phyloP scores from a whole-genome alignment of 1,140 invertebrate species.

The Conus ventricosus region DNA sequence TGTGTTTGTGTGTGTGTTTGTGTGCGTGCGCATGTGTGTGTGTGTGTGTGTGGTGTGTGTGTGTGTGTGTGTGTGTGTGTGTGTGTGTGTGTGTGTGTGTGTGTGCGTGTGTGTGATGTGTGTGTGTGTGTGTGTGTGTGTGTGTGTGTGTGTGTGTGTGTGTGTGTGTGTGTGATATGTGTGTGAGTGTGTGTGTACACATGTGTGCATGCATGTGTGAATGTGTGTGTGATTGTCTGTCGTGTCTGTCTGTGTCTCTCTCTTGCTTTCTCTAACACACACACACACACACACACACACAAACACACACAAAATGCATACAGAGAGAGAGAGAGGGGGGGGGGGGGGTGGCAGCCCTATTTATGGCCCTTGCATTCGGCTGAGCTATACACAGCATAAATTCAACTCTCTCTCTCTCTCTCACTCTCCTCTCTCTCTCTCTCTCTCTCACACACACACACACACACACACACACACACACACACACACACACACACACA shows the following conservation, averaged over 20 bases:
- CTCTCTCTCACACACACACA: no score
- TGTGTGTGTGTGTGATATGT: neutral
- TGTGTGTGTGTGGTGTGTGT: neutral
- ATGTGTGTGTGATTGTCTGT: neutral
- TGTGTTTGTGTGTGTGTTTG: neutral
- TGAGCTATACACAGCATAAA: no score
- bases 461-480: no score
- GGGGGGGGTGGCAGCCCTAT: no score
- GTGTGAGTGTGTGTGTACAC: slow-evolving; percentile 8
- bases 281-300: no score
- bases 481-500: no score
- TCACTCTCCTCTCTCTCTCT: no score
- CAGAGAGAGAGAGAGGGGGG: no score
- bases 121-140: neutral
- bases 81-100: neutral
- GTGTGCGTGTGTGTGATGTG: slow-evolving; percentile 3
- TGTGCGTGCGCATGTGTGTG: neutral
- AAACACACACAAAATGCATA: no score
- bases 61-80: neutral
- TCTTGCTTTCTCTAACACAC: neutral
- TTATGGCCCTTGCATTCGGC: no score
- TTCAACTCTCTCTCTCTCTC: no score
- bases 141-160: neutral
- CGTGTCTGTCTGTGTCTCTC: neutral
- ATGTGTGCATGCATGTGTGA: neutral